phyloP scores from a whole-genome alignment of 2,888 invertebrate species.

The Eupithecia centaureata region DNA sequence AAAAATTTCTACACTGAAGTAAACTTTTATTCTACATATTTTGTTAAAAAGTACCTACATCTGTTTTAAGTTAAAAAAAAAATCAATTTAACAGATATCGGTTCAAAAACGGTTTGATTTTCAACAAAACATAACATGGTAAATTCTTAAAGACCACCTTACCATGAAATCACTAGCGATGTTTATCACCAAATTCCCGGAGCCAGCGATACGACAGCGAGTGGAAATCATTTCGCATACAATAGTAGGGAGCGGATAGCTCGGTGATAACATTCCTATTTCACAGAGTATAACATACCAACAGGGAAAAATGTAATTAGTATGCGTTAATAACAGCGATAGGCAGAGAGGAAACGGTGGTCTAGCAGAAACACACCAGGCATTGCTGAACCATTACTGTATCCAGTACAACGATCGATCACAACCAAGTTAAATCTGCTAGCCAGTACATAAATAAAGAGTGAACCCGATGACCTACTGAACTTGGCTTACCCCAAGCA shows the following conservation, averaged over 20 bases:
- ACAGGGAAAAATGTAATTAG: slow-evolving; percentile 48
- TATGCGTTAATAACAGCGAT: slow-evolving; percentile 43
- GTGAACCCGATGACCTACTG: slow-evolving; percentile 61
- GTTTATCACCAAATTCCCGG: slow-evolving; percentile 41
- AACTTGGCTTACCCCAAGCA: slow-evolving; percentile 61
- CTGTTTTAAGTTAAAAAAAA: background rate
- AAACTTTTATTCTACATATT: background rate
- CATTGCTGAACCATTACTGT: background rate
- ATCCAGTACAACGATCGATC: no score
- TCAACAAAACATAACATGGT: background rate
- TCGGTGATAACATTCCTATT: slow-evolving; percentile 57
- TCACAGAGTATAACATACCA: slow-evolving; percentile 45
- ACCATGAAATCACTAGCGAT: slow-evolving; percentile 38
- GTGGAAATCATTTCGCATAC: slow-evolving; percentile 43
- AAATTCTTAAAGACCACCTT: slow-evolving; percentile 19
- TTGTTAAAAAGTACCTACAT: background rate
- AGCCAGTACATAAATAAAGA: background rate
- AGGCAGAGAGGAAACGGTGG: slow-evolving; percentile 3
- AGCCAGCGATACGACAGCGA: slow-evolving; percentile 44
- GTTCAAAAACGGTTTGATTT: background rate
- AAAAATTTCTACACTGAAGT: no score
- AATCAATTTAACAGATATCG: background rate
- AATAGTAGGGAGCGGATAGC: slow-evolving; percentile 49
- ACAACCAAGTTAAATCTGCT: no score
- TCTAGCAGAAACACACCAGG: background rate